Conservation (phyloP, 2,797 vertebrate genomes). For the Petrocephalus sullivani region DNA sequence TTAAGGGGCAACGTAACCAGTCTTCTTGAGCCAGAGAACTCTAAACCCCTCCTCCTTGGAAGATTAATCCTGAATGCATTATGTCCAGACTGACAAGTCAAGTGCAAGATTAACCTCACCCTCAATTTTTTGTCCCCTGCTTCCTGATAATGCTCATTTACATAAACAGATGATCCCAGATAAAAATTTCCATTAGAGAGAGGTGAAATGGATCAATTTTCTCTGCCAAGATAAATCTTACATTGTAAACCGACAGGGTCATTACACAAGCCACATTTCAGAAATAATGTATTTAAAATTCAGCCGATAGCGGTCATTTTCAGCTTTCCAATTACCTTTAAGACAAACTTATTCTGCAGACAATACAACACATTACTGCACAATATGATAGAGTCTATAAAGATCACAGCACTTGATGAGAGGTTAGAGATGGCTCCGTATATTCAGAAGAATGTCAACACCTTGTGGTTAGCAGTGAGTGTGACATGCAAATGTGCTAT, state of each 20-base stretch:
- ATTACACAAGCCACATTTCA: conserved; percentile 95
- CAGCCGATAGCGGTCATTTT: conserved; percentile 93
- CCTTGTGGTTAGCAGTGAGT: conserved; percentile 80
- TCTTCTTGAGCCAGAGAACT: background rate
- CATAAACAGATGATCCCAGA: conserved; percentile 99
- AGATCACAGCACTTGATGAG: conserved; percentile 99
- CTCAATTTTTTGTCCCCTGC: conserved; percentile 69
- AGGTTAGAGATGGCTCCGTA: conserved; percentile 98
- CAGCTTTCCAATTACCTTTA: conserved; percentile 99
- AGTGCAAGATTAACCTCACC: conserved; percentile 85
- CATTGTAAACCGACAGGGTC: conserved; percentile 97
- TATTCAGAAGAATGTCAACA: conserved; percentile 90
- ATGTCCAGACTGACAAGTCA: conserved; percentile 77
- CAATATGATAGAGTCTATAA: conserved; percentile 99
- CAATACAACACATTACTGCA: conserved; percentile 99
- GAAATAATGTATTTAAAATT: conserved; percentile 98
- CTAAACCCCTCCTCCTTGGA: conserved; percentile 28
- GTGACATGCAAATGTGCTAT: conserved; percentile 63
- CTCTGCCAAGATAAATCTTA: conserved; percentile 99
- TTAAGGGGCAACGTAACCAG: background rate
- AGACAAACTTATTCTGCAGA: conserved; percentile 99
- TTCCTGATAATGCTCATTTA: conserved; percentile 91
- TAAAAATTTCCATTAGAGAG: conserved; percentile 99
- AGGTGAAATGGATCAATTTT: conserved; percentile 99
- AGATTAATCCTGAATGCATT: conserved; percentile 48